Base-by-base conservation (phyloP, 2,113 vertebrate species). In the Oncorhynchus tshawytscha region DNA sequence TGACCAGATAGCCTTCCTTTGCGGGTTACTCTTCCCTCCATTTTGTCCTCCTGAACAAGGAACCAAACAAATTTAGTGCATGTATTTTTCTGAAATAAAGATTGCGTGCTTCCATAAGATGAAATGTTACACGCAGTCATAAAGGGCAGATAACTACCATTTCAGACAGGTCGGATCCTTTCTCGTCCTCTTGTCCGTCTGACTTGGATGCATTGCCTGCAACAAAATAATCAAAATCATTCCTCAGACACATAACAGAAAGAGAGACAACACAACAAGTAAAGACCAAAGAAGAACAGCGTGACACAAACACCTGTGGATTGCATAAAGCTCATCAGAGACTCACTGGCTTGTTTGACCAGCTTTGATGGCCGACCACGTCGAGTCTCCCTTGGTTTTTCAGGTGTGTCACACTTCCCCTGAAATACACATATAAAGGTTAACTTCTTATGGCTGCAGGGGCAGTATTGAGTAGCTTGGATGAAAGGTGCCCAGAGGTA, bases 301-400 rank as follows among this genome's bases (percentile, higher is more conserved):
- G 9, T 45, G 39, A 45, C 39, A 45, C 6, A 48, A 49, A 18
- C 12, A 62, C 7, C n/a, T 62, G 59, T n/a, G n/a, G 13, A 62
- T 62, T 12, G 7, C 0, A 62, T 54, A 62, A 62, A 22, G n/a
- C n/a, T n/a, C 12, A 60, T n/a, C 16, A 16, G 16, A 2, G 45
- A 93, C 92, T 80, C 81, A 93, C 92, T 89, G 72, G 78, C 75
- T 80, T 91, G 88, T 81, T 91, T 85, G 70, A 82, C 60, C 6
- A 88, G 76, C 81, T 80, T 78, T n/a, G 80, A n/a, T 20, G 20
- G 82, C 57, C 75, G 73, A 1, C 83, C 79, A 0, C 59, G 29
- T 70, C 82, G 80, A 48, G 67, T n/a, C 22, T 70, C 78, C 34
- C 81, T 85, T 0, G 15, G 59, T 45, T 39, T 48, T 18, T 77